These are phyloP conservation scores for Tetranychus piercei DNA, from an alignment of 2,888 invertebrate species.

Conservation along the genomic window DNA sequence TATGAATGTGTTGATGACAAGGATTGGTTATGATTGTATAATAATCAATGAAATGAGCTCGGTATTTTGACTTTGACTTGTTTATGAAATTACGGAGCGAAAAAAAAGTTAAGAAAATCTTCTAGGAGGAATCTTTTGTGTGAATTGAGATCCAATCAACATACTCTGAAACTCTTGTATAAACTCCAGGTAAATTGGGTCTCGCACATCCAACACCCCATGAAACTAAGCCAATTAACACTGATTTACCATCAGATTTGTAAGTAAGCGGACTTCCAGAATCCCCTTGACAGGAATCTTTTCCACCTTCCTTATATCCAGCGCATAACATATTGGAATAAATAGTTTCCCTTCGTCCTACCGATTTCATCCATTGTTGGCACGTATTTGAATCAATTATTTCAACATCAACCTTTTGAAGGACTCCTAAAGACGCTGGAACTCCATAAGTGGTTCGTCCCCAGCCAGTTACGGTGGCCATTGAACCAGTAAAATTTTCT, in stretches of 20 bases:
- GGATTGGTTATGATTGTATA: too few relatives aligned
- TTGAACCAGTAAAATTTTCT: conserved; percentile 60
- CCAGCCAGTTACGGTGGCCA: conserved; percentile 79
- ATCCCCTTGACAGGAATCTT: conserved; percentile 42
- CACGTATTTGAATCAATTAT: conserved; percentile 72
- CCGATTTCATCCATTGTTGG: conserved; percentile 77
- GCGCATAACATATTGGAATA: conserved; percentile 71
- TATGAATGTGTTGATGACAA: background rate
- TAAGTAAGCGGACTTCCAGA: conserved; percentile 28
- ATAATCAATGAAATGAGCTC: background rate
- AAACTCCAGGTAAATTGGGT: conserved; percentile 28
- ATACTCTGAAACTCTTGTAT: conserved; percentile 28
- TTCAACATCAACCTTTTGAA: conserved; percentile 42
- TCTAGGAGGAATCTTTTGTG: conserved; percentile 11
- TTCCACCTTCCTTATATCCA: conserved; percentile 66
- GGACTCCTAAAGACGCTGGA: conserved; percentile 58
- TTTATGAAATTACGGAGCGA: background rate
- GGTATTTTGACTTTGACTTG: background rate
- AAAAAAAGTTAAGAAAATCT: background rate
- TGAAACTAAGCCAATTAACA: conserved; percentile 26
- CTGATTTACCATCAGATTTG: conserved; percentile 26
- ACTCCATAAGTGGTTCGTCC: conserved; percentile 48
- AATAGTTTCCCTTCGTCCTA: conserved; percentile 72
- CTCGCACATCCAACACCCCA: conserved; percentile 28
- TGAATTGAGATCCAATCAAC: conserved; percentile 28